Evolutionary conservation across 2,888 invertebrate species (phyloP), one percentile per base, ranked within the genome.

Genomic region (Archips xylosteana): DNA sequence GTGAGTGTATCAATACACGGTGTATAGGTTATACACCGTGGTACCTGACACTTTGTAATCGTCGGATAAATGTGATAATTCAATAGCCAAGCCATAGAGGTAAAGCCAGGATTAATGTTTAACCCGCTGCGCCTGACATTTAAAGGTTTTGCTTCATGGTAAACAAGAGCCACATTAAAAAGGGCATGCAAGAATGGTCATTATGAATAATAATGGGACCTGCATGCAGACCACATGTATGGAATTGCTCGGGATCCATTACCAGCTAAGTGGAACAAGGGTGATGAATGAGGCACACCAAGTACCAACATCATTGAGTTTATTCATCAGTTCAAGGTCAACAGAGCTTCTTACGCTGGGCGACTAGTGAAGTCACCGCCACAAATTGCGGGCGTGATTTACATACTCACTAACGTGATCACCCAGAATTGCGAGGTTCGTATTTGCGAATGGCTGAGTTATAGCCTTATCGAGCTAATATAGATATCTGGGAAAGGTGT

Each of bases 71-170:
- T 57, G 23, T 47, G 42, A 69, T 69, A 64, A 60, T 60, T 49
- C 49, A 64, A 60, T 65, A 32, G 23, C 65, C 73, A 68, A 57
- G 23, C 65, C 73, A 73, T 68, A 64, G 51, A 67, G 66, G 66
- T 75, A 72, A 75, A 68, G 71, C 75, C 75, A 71, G 70, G 77
- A 76, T 80, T 79, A 80, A 77, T 77, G 75, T 70, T 71, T 78
- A 77, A 76, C 79, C 71, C 78, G 76, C 68, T 70, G 42, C 51
- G 76, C 61, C 72, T 75, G 65, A 78, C 80, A 85, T 83, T 83
- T 81, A 81, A 81, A 80, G 79, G 65, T 65, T 73, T 63, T 59
- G 34, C 45, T 64, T 75, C 71, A 74, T 70, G 76, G 74, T 71
- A 54, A 76, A 66, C 71, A 74, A 71, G 74, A 32, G 51, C n/a